Evolutionary conservation across 2,797 vertebrate species (phyloP), one percentile per base, ranked within the genome.

Genomic region (Arremon aurantiirostris): DNA sequence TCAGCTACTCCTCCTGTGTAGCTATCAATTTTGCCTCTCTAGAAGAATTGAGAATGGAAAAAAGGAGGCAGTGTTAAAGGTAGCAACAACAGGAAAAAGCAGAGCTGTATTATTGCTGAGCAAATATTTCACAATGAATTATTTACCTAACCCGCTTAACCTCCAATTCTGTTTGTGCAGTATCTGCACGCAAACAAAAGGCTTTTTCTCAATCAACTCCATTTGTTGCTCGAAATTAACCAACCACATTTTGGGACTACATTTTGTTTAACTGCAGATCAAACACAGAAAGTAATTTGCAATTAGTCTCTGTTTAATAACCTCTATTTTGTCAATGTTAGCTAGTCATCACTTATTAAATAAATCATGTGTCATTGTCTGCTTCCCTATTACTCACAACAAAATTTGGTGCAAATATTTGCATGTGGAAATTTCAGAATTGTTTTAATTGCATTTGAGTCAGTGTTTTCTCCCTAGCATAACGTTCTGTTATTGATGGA

Each of bases 11-110:
- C 72, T 95, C 39, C 80, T 78, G 1, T 83, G 61, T 41, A 95
- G 63, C 89, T 91, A 93, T 91, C 92, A 95, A 88, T 96, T 96
- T 89, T 87, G 20, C 52, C 39, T 92, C 72, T 82, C 76, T 50
- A 82, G 65, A 86, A 94, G 63, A 86, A 72, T 10, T 69, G 73
- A 82, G 64, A 86, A 82, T 47, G 16, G 17, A 41, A 85, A 55
- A 86, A 81, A 72, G 15, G 50, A 87, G 39, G 18, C 27, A 56
- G 44, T n/a, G 73, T 73, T 96, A 87, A 80, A 80, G 34, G 70
- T 81, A 95, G 56, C n/a, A 72, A 61, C 52, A 79, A 64, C 17
- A 76, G 70, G 50, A 92, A 87, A 71, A 69, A 72, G 10, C 8
- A 44, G 86, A 96, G 47, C 30, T 90, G 27, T 42, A 32, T 66